Percentiles rank a stretch among this genome's conserved stretches.
Evolutionary conservation across 1,140 invertebrate species (phyloP).

Genomic region (Drosophila elegans): DNA sequence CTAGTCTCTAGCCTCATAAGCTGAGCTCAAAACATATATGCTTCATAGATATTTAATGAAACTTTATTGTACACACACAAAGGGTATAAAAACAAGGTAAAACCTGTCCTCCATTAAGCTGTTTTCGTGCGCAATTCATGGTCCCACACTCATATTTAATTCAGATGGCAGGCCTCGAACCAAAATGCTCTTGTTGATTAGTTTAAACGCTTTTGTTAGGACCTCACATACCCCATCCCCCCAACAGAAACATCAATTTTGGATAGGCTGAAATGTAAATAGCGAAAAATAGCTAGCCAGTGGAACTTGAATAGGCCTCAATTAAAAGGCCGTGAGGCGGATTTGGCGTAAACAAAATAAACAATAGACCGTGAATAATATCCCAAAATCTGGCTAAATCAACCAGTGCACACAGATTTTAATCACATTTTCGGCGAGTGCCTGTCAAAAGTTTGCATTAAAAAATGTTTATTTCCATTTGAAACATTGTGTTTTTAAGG

Average conservation of each 20-base stretch:
- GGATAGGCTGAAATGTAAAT: not conserved
- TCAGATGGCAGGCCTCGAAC: constrained; percentile 26
- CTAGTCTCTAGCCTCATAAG: no score
- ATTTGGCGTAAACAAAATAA: not conserved
- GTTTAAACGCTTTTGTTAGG: constrained; percentile 44
- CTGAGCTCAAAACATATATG: no score
- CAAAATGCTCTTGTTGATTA: constrained; percentile 57
- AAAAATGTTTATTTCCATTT: not conserved
- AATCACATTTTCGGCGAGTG: not conserved
- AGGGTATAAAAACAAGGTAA: not conserved
- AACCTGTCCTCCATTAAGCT: not conserved
- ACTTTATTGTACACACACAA: no score
- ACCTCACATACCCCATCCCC: not conserved
- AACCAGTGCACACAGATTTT: not conserved
- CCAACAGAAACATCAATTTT: not conserved
- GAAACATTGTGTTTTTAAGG: no score
- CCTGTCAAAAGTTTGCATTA: not conserved
- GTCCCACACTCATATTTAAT: constrained; percentile 48
- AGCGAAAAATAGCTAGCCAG: not conserved
- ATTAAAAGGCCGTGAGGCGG: constrained; percentile 12
- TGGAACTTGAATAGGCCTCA: constrained; percentile 2
- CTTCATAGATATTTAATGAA: no score
- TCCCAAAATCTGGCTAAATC: not conserved
- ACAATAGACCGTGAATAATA: not conserved
- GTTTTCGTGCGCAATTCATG: not conserved